Base-by-base conservation (phyloP, 2,888 invertebrate genomes). In the Silvanus unidentatus region DNA sequence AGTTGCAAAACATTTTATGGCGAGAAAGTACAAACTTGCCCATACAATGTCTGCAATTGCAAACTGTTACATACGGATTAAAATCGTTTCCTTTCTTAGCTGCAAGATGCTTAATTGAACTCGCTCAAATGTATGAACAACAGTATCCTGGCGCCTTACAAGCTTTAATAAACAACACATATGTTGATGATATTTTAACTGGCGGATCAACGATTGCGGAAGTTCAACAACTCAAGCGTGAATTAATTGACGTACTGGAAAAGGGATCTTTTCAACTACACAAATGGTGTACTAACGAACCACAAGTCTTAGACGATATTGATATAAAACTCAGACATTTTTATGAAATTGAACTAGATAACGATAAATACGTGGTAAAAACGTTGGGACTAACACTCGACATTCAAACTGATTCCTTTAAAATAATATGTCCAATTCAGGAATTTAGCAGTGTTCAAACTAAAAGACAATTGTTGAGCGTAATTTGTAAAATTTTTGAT, bases 1-100 rank as follows among this genome's bases (percentile, higher is more conserved):
- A 34, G 16, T 43, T 47, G 6, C 47, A 47, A 44, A 40, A 40
- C 13, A 51, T 51, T 12, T 22, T 51, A 3, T 51, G 49, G 49
- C 27, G 49, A 9, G 42, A 51, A n/a, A 16, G 34, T 37, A 29
- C 45, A n/a, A 32, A 28, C 13, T 40, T 40, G 8, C 22, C 29
- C 11, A 3, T 40, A 14, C n/a, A 32, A 22, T 39, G 47, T 16
- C 16, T 47, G 16, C 44, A 45, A 29, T 32, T 47, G 8, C 30
- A 45, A 30, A 11, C 40, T 13, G 39, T 36, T n/a, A n/a, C n/a
- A n/a, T n/a, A n/a, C n/a, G n/a, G n/a, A n/a, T n/a, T n/a, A 9
- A 48, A 39, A 32, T 32, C 40, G 30, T 40, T 40, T 4, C 15
- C 43, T 16, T 43, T 43, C 35, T 37, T 48, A 11, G 45, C 45